Conservation (phyloP, 2,113 vertebrate species). For the Sphyrna mokarran region DNA sequence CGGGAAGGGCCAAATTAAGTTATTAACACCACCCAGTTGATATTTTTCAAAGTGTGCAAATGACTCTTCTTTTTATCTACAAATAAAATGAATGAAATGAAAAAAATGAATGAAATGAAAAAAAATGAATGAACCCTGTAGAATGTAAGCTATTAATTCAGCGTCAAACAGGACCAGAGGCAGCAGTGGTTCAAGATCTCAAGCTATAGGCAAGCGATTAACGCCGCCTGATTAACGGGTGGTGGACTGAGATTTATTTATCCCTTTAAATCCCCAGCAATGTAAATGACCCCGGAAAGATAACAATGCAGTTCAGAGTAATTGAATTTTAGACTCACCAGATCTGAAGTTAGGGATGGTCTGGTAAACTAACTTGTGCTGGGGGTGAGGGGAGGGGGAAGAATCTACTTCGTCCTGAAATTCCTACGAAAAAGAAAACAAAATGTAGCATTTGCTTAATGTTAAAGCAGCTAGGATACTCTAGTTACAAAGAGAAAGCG, state of each 20-base stretch:
- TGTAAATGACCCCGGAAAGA: not conserved
- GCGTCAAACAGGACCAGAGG: not conserved
- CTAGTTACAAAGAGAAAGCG: not conserved
- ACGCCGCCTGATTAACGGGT: not conserved
- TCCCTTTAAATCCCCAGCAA: not conserved
- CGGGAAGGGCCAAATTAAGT: not conserved
- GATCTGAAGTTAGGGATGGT: not conserved
- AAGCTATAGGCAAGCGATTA: not conserved
- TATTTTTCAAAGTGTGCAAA: not conserved
- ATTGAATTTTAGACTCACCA: conserved; percentile 24
- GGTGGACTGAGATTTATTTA: conserved; percentile 32
- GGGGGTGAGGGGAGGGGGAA: too few relatives aligned
- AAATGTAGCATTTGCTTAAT: not conserved
- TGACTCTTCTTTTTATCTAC: not conserved
- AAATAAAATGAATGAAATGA: not conserved
- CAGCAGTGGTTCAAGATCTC: not conserved
- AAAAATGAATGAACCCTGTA: not conserved
- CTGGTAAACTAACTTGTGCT: not conserved
- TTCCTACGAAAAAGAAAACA: not conserved
- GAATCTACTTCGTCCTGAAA: conserved; percentile 13
- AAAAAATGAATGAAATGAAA: not conserved
- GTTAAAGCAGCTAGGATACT: not conserved
- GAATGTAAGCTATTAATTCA: not conserved
- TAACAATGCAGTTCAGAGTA: not conserved
- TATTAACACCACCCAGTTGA: not conserved